Percentiles rank a stretch among this genome's conserved stretches.
phyloP scores from a whole-genome alignment of 2,113 vertebrate genomes.

The Odocoileus virginianus region DNA sequence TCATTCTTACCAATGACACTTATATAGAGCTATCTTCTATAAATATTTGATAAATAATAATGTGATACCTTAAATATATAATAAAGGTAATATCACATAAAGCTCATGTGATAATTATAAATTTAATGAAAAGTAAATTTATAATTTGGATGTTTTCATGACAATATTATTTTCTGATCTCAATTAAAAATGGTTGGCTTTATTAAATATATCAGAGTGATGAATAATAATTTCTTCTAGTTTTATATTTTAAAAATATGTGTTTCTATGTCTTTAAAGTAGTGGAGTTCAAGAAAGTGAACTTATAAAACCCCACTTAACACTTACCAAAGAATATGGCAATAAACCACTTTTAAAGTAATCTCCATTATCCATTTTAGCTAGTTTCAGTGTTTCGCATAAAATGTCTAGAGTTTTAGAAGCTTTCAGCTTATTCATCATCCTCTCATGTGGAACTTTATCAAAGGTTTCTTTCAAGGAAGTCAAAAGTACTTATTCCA shows the following conservation, averaged over 20 bases:
- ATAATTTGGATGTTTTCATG: background rate
- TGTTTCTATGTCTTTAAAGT: conserved; percentile 20
- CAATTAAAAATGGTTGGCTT: background rate
- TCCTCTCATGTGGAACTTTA: background rate
- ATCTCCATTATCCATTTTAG: conserved; percentile 7
- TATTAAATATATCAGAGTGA: background rate
- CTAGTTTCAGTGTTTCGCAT: background rate
- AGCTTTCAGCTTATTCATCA: background rate
- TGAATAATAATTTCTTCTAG: background rate
- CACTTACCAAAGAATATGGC: background rate
- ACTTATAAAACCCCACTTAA: background rate
- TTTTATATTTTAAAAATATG: conserved; percentile 7
- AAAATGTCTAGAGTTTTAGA: background rate
- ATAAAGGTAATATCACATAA: background rate
- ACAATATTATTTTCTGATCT: background rate
- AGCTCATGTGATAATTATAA: background rate
- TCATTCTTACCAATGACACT: background rate
- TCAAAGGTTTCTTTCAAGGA: background rate
- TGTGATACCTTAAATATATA: background rate
- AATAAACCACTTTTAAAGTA: conserved; percentile 13
- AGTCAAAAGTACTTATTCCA: background rate
- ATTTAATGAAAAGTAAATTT: background rate
- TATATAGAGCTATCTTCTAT: background rate
- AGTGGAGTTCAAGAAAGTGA: background rate
- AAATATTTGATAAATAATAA: background rate